phyloP scores from a whole-genome alignment of 1,140 invertebrate species.

The Frieseomelitta varia region DNA sequence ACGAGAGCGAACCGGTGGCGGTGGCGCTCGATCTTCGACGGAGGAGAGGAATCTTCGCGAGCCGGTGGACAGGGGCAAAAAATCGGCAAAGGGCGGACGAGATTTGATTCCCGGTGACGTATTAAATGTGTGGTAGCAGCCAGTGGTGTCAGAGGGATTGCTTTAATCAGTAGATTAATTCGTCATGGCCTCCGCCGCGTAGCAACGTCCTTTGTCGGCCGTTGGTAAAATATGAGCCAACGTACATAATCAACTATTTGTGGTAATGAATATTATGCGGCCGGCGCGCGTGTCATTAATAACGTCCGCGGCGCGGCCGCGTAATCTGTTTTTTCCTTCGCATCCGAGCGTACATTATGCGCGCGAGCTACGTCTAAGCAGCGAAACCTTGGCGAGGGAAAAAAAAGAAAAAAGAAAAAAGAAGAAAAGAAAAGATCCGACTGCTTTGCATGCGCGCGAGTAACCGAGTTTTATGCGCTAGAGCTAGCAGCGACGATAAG shows the following conservation, averaged over 20 bases:
- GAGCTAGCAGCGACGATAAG: neutral
- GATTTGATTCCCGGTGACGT: slow-evolving; percentile 80
- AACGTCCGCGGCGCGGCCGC: slow-evolving; percentile 71
- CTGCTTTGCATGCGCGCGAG: slow-evolving; percentile 18
- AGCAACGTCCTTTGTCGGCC: slow-evolving; percentile 79
- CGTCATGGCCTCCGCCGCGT: slow-evolving; percentile 79
- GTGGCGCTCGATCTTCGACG: slow-evolving; percentile 20
- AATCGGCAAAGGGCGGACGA: slow-evolving; percentile 70
- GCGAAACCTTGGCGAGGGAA: slow-evolving; percentile 2
- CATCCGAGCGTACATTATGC: slow-evolving; percentile 36
- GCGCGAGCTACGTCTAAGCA: slow-evolving; percentile 44
- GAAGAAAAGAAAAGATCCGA: slow-evolving; percentile 19
- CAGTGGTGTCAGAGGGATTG: slow-evolving; percentile 78
- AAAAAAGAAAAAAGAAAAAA: too few relatives aligned
- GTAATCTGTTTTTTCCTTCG: slow-evolving; percentile 64
- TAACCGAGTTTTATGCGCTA: neutral
- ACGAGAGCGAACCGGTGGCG: slow-evolving; percentile 4
- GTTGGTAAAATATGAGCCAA: slow-evolving; percentile 78
- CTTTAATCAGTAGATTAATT: slow-evolving; percentile 82
- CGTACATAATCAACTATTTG: slow-evolving; percentile 82
- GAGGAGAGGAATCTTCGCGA: slow-evolving; percentile 53
- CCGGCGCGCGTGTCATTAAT: slow-evolving; percentile 78
- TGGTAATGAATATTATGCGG: slow-evolving; percentile 81
- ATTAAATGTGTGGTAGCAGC: slow-evolving; percentile 80
- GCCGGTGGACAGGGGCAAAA: slow-evolving; percentile 66